Base-by-base conservation (phyloP, 1,140 invertebrate species). In the Paraescarpia echinospica region DNA sequence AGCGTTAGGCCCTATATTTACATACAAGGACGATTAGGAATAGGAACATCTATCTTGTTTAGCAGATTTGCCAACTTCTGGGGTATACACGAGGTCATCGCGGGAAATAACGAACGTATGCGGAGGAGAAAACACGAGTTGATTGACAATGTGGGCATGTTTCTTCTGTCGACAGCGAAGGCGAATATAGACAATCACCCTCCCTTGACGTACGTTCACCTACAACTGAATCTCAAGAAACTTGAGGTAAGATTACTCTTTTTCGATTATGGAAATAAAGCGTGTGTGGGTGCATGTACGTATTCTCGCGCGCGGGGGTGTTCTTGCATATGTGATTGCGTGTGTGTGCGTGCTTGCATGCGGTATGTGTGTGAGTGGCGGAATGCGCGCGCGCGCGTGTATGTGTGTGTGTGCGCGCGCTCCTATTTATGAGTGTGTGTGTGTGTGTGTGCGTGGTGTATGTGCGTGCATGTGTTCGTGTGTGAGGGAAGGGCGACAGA, bases 151-250 rank as follows among this genome's bases (percentile, higher is more conserved):
- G 4, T 77, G 59, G 22, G 22, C 59, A 0, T 77, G 59, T 77
- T 77, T 18, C 59, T 77, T 77, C 59, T 77, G 59, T 77, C 22
- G 59, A 77, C 59, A 77, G 93, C 93, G 33, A 51, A 51, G 33
- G 90, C 94, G n/a, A 89, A 48, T n/a, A 88, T 94, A 31, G 94
- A 94, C 89, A 94, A 92, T 35, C 90, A 89, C 41, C 89, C 93
- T 34, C 94, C 94, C 31, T 34, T 91, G 91, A 94, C 93, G 31
- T 94, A 94, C 34, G 93, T 94, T 90, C 94, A 94, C 91, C 90
- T 94, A 33, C 93, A 94, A 89, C 35, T 94, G 35, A 94, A 94
- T 89, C 89, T 94, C 31, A 94, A 94, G 93, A 94, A 94, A 89
- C 88, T 94, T 41, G 93, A 93, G 89, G 93, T 94, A 91, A 92